A percentile compares a stretch with the other conserved stretches of the same genome.
Evolutionary conservation across 2,113 vertebrate genomes (phyloP).

Genomic region (Myanophis thanlyinensis): DNA sequence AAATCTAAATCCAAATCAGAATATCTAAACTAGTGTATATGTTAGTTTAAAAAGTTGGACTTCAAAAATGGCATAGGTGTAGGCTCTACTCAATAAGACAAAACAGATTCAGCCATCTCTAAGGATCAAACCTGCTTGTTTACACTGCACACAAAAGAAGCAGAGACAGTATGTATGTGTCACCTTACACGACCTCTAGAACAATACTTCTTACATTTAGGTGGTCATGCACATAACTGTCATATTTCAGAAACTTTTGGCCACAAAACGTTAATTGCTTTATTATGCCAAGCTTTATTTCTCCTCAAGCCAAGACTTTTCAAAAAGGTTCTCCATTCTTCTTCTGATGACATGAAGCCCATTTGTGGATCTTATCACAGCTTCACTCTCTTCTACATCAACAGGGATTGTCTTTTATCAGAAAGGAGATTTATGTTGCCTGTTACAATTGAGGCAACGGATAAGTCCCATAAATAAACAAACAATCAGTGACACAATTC

Average conservation of each 20-base stretch:
- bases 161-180: not conserved
- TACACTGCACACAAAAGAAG: not conserved
- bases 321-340: constrained; percentile 10
- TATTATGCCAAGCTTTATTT: not conserved
- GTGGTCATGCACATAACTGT: not conserved
- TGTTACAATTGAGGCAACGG: not conserved
- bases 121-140: not conserved
- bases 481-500: not conserved
- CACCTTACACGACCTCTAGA: not conserved
- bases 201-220: not conserved
- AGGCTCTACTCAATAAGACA: not conserved
- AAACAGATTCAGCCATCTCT: not conserved
- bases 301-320: constrained; percentile 14
- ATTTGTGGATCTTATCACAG: constrained; percentile 9
- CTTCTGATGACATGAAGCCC: constrained; percentile 9
- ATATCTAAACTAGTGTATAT: not conserved
- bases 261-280: not conserved
- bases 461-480: not conserved
- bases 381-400: not conserved
- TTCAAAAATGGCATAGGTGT: not conserved
- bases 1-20: not conserved
- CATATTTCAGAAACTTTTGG: not conserved
- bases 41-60: not conserved
- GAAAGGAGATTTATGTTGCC: too few relatives aligned
- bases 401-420: constrained; percentile 14